A percentile compares a stretch with the other conserved stretches of the same genome.
Conservation (phyloP, 2,113 vertebrate species). For the Alligator sinensis region DNA sequence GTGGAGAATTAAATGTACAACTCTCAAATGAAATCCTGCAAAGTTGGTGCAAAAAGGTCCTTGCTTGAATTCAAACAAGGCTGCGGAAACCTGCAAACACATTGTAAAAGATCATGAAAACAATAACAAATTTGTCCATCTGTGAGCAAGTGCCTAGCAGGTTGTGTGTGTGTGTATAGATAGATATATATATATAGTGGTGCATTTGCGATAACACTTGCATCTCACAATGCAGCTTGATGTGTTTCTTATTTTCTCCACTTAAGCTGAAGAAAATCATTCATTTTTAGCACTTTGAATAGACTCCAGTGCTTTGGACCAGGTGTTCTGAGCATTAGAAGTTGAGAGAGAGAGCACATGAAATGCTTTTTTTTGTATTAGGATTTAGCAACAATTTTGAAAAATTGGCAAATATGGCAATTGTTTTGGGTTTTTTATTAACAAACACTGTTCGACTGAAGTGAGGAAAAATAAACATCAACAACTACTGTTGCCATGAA, state of each 20-base stretch:
- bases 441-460: conserved; percentile 57
- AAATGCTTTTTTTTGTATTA: background rate
- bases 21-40: conserved; percentile 71
- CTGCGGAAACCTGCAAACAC: conserved; percentile 76
- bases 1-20: conserved; percentile 78
- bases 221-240: conserved; percentile 31
- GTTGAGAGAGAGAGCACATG: fast-evolving
- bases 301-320: fast-evolving
- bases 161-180: background rate
- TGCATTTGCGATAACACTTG: conserved; percentile 42
- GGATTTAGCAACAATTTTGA: background rate
- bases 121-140: conserved; percentile 76
- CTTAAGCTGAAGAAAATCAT: background rate
- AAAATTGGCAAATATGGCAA: conserved; percentile 22
- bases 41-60: conserved; percentile 78
- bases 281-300: background rate
- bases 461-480: conserved; percentile 70
- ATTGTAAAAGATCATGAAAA: conserved; percentile 77
- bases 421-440: conserved; percentile 62
- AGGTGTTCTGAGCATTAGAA: background rate
- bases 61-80: conserved; percentile 74
- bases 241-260: background rate
- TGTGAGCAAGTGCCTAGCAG: conserved; percentile 48
- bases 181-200: background rate
- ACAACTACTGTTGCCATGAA: conserved; percentile 56